These are phyloP conservation scores for Bugulina stolonifera DNA, from an alignment of 2,888 invertebrate genomes.

Conservation along the genomic window DNA sequence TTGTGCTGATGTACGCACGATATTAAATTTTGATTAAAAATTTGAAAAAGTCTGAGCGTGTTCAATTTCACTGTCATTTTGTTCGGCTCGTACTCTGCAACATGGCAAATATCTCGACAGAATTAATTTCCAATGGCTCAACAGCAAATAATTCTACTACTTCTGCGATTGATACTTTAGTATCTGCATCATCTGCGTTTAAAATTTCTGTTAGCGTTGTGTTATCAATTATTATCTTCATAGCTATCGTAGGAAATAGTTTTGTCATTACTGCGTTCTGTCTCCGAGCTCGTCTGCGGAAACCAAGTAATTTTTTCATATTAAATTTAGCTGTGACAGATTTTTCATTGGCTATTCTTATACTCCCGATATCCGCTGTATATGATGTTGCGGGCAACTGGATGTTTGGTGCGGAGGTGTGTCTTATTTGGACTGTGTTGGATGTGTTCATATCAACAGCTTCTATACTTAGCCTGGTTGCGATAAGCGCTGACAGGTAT, in stretches of 20 bases:
- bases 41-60: too few species aligned
- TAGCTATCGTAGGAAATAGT: conserved; percentile 18
- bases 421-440: conserved; percentile 17
- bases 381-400: conserved; percentile 23
- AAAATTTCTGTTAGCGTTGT: neutral
- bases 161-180: neutral
- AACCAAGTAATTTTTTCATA: conserved; percentile 24
- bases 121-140: too few species aligned
- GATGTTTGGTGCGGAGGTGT: conserved; percentile 12
- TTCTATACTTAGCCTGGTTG: conserved; percentile 18
- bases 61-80: too few species aligned
- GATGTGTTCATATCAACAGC: conserved; percentile 26
- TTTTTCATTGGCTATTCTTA: conserved; percentile 1
- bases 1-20: too few species aligned
- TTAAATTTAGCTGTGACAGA: conserved; percentile 24
- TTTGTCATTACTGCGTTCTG: conserved; percentile 18
- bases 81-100: too few species aligned
- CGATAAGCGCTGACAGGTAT: conserved; percentile 25
- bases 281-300: neutral
- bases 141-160: neutral
- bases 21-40: too few species aligned
- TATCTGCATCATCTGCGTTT: neutral
- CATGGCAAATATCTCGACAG: too few species aligned
- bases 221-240: neutral
- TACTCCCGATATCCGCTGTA: conserved; percentile 23